Percentiles rank a stretch among this genome's conserved stretches.
Evolutionary conservation across 2,797 vertebrate species (phyloP).

Genomic region (Myiotriccus ornatus): DNA sequence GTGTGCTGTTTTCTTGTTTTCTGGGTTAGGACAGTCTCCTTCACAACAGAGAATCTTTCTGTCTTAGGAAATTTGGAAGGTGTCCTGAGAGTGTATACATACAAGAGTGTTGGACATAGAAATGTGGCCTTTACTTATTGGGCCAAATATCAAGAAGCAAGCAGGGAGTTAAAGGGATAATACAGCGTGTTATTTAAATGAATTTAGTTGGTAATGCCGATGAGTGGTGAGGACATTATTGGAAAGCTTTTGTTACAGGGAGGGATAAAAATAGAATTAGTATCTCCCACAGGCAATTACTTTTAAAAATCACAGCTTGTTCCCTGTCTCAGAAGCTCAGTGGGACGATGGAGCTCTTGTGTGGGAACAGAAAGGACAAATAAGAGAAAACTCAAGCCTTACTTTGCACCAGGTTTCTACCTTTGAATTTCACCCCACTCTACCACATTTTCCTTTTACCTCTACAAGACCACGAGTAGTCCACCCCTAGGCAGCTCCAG

Average conservation of each 20-base stretch:
- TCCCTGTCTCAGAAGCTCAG: background rate
- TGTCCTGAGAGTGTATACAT: background rate
- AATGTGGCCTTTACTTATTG: background rate
- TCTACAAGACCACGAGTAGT: background rate
- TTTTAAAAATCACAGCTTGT: background rate
- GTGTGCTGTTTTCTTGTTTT: background rate
- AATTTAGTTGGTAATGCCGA: background rate
- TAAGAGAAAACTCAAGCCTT: background rate
- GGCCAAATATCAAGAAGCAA: background rate
- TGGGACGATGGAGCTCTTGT: background rate
- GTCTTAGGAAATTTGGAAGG: background rate
- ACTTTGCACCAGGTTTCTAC: background rate
- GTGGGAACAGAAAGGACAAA: background rate
- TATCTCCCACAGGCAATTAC: background rate
- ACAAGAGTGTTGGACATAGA: background rate
- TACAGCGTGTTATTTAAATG: background rate
- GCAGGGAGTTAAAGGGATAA: background rate
- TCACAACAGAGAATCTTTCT: background rate
- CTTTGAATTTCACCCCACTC: background rate
- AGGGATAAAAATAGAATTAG: constrained; percentile 34
- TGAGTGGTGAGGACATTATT: background rate
- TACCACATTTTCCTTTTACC: background rate
- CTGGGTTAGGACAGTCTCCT: background rate
- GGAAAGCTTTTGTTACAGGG: constrained; percentile 27
- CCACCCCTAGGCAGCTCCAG: background rate